Evolutionary conservation across 1,140 invertebrate species (phyloP).

Genomic region (Brevipalpus yothersi): DNA sequence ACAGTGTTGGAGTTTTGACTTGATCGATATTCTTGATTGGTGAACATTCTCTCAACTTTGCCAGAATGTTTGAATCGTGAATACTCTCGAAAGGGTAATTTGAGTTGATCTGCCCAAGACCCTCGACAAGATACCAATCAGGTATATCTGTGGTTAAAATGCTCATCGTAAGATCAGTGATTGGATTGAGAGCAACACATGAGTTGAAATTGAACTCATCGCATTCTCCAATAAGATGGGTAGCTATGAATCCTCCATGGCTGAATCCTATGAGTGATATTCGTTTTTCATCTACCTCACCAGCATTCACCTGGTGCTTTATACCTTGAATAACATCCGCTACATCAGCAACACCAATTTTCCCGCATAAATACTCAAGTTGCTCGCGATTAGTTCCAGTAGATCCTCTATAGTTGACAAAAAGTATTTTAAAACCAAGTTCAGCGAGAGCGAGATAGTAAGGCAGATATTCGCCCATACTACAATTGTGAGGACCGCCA

Average conservation of each 20-base stretch:
- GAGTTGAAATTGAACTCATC: conserved; percentile 27
- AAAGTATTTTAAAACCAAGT: conserved; percentile 21
- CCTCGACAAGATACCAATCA: conserved; percentile 36
- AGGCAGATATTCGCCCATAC: conserved; percentile 30
- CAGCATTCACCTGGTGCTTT: conserved; percentile 16
- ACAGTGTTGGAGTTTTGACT: conserved; percentile 46
- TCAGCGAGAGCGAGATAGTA: conserved; percentile 30
- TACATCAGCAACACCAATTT: conserved; percentile 52
- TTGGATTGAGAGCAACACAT: conserved; percentile 49
- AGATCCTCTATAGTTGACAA: conserved; percentile 67
- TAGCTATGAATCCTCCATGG: conserved; percentile 67
- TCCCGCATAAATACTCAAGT: conserved; percentile 41
- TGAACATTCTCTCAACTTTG: conserved; percentile 19
- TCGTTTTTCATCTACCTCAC: conserved; percentile 25
- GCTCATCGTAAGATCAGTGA: conserved; percentile 42
- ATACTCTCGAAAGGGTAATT: neutral
- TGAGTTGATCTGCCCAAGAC: conserved; percentile 4
- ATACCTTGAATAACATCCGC: conserved; percentile 43
- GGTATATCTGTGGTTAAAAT: conserved; percentile 47
- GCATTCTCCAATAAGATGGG: conserved; percentile 57
- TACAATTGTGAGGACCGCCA: conserved; percentile 48
- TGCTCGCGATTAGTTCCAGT: conserved; percentile 47
- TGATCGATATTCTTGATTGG: conserved; percentile 20
- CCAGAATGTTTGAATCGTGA: conserved; percentile 10
- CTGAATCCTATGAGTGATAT: conserved; percentile 39